These are phyloP conservation scores for Punctoribates punctum DNA, from an alignment of 2,888 invertebrate species.

Conservation along the genomic window DNA sequence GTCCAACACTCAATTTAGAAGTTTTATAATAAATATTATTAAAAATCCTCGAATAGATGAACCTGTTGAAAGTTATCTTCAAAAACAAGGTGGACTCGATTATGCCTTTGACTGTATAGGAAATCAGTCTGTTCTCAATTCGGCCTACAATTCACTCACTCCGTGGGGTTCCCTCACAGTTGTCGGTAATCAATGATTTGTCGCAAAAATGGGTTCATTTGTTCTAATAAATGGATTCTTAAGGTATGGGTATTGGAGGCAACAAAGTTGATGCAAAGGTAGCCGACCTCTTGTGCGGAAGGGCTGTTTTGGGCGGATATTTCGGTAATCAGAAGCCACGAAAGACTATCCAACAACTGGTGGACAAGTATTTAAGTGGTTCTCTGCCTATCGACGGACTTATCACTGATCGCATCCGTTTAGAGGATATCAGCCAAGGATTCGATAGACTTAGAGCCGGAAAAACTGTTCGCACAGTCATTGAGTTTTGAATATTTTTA, in stretches of 20 bases:
- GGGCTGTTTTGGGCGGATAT: conserved; percentile 7
- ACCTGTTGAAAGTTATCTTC: background rate
- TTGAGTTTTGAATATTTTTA: conserved; percentile 8
- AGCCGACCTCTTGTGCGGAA: background rate
- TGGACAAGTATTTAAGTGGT: background rate
- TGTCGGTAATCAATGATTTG: background rate
- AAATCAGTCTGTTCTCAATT: background rate
- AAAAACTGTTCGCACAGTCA: conserved; percentile 35
- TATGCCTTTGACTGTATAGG: conserved; percentile 46
- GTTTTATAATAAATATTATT: no score
- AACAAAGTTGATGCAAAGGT: background rate
- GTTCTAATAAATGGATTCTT: no score
- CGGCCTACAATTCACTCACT: background rate
- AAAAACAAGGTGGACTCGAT: conserved; percentile 44
- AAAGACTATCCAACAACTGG: background rate
- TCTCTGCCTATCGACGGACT: background rate
- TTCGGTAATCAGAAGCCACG: conserved; percentile 30
- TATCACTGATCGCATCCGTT: background rate
- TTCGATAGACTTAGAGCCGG: conserved; percentile 36
- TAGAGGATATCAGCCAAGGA: conserved; percentile 33
- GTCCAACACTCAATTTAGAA: no score
- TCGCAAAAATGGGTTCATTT: no score
- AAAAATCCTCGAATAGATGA: background rate
- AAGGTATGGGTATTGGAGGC: background rate
- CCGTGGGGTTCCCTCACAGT: conserved; percentile 16